Evolutionary conservation across 2,113 vertebrate genomes (phyloP).

Genomic region (Sapayoa aenigma): DNA sequence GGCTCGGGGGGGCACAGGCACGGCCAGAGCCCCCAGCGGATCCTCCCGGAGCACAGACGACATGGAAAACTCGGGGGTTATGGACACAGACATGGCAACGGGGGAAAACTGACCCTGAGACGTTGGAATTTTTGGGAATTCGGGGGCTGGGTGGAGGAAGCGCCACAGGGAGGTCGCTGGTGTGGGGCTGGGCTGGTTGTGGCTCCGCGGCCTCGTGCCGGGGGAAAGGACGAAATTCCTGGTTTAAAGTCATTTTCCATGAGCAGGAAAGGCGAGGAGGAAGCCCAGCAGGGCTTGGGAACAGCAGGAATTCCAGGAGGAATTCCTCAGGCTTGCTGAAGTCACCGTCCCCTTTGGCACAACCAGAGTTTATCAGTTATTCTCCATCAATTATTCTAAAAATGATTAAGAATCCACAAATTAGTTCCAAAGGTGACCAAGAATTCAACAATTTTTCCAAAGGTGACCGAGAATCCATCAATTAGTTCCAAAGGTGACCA

Average conservation of each 20-base stretch:
- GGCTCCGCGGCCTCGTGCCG: not conserved
- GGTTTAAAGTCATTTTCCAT: not conserved
- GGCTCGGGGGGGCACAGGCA: no score
- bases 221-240: no score
- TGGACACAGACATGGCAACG: not conserved
- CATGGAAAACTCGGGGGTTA: not conserved
- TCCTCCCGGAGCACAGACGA: not conserved
- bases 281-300: fast-evolving
- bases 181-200: not conserved
- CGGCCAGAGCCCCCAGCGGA: not conserved
- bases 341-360: not conserved
- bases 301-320: not conserved
- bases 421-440: not conserved
- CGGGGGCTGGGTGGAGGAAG: not conserved
- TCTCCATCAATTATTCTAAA: not conserved
- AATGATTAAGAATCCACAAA: not conserved
- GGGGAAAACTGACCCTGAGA: no score
- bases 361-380: fast-evolving
- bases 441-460: not conserved
- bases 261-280: not conserved
- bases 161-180: fast-evolving
- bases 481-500: no score
- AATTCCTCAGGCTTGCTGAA: not conserved
- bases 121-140: no score
- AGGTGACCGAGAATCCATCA: not conserved